phyloP scores from a whole-genome alignment of 2,113 vertebrate genomes.

The Melanerpes aurifrons region DNA sequence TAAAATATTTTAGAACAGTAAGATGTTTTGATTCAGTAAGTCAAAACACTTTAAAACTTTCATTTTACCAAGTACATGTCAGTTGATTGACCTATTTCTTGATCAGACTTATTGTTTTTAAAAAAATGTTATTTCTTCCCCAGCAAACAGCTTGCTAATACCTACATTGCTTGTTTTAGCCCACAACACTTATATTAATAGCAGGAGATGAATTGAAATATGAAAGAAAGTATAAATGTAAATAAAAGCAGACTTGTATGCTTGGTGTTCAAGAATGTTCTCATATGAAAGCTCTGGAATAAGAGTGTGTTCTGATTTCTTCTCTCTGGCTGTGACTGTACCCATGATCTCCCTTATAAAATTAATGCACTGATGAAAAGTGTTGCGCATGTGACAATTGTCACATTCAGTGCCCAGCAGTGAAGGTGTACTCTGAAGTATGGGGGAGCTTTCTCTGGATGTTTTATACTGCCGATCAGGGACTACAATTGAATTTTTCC shows the following conservation, averaged over 20 bases:
- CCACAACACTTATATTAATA: neutral
- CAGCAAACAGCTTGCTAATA: neutral
- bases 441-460: neutral
- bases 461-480: neutral
- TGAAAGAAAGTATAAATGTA: neutral
- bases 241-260: neutral
- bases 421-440: fast-evolving
- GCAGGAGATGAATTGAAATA: neutral
- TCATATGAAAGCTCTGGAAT: neutral
- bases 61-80: neutral
- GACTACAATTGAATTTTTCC: neutral
- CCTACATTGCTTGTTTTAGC: neutral
- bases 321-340: neutral
- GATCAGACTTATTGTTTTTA: neutral
- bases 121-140: neutral
- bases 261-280: neutral
- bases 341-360: neutral
- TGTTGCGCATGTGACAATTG: neutral
- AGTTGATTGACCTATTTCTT: neutral
- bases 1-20: neutral
- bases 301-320: neutral
- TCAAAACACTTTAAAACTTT: neutral
- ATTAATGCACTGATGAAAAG: neutral
- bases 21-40: neutral
- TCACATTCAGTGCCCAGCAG: no score